Percentiles rank a stretch among this genome's conserved stretches.
Evolutionary conservation across 2,797 vertebrate species (phyloP).

Genomic region (Chaunax sp.): DNA sequence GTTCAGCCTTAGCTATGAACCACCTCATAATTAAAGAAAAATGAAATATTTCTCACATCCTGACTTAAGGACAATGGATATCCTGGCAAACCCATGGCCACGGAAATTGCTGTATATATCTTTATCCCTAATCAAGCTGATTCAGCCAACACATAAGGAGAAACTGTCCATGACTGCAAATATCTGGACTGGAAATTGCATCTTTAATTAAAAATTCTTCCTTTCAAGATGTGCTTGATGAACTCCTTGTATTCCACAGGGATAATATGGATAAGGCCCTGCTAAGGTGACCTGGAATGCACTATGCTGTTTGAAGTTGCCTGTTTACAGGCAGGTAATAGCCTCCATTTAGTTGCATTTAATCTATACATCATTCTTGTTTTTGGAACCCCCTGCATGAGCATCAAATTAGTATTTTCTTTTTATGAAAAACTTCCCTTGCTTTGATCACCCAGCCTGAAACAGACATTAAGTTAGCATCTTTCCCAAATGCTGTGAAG

Average conservation of each 20-base stretch:
- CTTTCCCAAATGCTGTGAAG: conserved; percentile 23
- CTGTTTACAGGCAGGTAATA: neutral
- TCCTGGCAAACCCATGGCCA: conserved; percentile 29
- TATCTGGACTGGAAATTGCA: conserved; percentile 39
- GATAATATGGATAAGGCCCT: conserved; percentile 7
- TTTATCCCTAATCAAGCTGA: conserved; percentile 63
- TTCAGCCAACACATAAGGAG: conserved; percentile 47
- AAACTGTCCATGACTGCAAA: conserved; percentile 60
- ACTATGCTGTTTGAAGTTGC: neutral
- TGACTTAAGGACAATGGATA: conserved; percentile 22
- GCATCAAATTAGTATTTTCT: neutral
- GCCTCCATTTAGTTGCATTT: conserved; percentile 6
- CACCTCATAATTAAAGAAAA: conserved; percentile 24
- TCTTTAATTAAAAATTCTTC: conserved; percentile 55
- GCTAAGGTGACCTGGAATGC: neutral
- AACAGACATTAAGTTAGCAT: conserved; percentile 45
- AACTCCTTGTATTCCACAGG: conserved; percentile 30
- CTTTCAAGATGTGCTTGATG: conserved; percentile 46
- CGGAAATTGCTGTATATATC: conserved; percentile 36
- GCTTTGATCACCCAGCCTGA: conserved; percentile 32
- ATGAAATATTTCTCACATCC: conserved; percentile 9
- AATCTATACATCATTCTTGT: neutral
- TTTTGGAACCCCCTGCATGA: conserved; percentile 9
- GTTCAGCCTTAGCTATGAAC: conserved; percentile 3
- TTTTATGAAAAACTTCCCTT: conserved; percentile 14